phyloP scores from a whole-genome alignment of 2,888 invertebrate species.

The Zaprionus lineosus region DNA sequence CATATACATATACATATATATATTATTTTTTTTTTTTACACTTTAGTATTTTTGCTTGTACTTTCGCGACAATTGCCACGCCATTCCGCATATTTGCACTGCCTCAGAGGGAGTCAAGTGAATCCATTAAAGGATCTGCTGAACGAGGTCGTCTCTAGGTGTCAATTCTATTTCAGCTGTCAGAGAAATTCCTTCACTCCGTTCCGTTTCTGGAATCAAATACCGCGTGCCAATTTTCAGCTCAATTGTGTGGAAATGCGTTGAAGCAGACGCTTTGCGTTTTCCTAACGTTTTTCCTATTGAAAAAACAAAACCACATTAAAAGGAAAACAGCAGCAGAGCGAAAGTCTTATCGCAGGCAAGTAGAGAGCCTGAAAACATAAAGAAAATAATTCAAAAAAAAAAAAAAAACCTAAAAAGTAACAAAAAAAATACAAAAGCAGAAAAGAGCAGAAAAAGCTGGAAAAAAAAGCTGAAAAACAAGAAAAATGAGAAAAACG shows the following conservation, averaged over 20 bases:
- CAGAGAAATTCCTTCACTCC: slow-evolving; percentile 22
- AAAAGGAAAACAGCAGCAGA: slow-evolving; percentile 22
- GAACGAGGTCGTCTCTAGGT: slow-evolving; percentile 22
- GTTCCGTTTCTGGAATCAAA: slow-evolving; percentile 60
- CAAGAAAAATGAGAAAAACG: slow-evolving; percentile 9
- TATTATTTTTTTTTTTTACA: slow-evolving; percentile 25
- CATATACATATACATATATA: background rate
- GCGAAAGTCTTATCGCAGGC: slow-evolving; percentile 1
- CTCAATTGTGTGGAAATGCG: slow-evolving; percentile 70
- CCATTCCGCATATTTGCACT: slow-evolving; percentile 51
- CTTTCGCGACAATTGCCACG: slow-evolving; percentile 40
- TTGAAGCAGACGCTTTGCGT: slow-evolving; percentile 30
- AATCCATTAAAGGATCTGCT: slow-evolving; percentile 26
- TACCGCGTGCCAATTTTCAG: slow-evolving; percentile 59
- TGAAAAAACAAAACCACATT: slow-evolving; percentile 41
- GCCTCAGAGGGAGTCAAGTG: slow-evolving; percentile 31
- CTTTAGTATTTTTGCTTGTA: slow-evolving; percentile 17
- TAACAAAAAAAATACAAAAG: slow-evolving; percentile 4
- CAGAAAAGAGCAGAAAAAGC: slow-evolving; percentile 1
- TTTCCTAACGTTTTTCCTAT: background rate
- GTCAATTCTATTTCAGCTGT: slow-evolving; percentile 54
- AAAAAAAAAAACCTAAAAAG: slow-evolving; percentile 16
- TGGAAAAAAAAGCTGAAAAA: slow-evolving; percentile 1
- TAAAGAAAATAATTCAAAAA: slow-evolving; percentile 35
- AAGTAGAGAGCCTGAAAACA: slow-evolving; percentile 10